Evolutionary conservation across 2,888 invertebrate species (phyloP).

Genomic region (Drosophila buzzatii): DNA sequence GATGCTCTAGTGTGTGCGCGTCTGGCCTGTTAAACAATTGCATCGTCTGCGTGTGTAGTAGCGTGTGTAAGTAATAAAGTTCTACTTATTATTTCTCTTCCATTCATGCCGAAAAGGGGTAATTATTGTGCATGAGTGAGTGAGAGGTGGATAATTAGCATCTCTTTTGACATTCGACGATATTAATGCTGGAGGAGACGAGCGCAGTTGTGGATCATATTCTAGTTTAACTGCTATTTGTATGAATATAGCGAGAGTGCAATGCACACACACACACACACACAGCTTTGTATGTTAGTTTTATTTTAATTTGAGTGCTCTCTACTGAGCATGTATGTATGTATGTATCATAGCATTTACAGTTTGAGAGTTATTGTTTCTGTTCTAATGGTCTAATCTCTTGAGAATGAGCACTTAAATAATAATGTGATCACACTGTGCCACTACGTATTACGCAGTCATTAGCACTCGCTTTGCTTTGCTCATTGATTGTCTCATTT

Average conservation of each 20-base stretch:
- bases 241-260: too few species aligned
- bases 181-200: neutral
- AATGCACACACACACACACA: neutral
- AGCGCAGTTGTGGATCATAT: neutral
- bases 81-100: too few species aligned
- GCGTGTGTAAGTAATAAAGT: too few species aligned
- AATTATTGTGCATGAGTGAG: too few species aligned
- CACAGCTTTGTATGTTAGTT: neutral
- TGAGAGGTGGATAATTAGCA: neutral
- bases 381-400: neutral
- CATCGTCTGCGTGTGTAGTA: too few species aligned
- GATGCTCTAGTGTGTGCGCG: neutral
- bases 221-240: neutral
- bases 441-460: neutral
- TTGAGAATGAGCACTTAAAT: too few species aligned
- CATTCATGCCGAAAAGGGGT: too few species aligned
- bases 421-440: neutral
- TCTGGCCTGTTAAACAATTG: too few species aligned
- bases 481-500: constrained; percentile 17
- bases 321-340: neutral
- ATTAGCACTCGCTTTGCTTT: neutral
- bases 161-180: neutral
- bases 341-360: neutral
- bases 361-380: neutral
- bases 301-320: neutral